A percentile compares a stretch with the other conserved stretches of the same genome.
phyloP scores from a whole-genome alignment of 2,888 invertebrate species.

The Ophioninae sp. region DNA sequence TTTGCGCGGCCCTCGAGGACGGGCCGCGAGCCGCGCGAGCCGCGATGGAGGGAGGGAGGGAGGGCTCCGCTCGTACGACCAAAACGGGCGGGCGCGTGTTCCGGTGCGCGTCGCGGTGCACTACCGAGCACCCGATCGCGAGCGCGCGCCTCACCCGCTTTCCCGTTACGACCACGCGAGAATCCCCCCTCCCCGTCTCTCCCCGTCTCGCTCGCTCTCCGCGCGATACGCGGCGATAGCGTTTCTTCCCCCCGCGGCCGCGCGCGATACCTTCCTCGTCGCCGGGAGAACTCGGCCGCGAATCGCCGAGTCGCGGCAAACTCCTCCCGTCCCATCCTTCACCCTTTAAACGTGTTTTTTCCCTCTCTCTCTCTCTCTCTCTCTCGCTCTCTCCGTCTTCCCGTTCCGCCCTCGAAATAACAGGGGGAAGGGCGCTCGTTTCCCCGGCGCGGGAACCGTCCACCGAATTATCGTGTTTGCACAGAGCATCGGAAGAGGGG shows the following conservation, averaged over 20 bases:
- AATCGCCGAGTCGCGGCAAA: no score
- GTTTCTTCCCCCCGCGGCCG: no score
- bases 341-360: no score
- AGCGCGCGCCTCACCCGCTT: slow-evolving; percentile 58
- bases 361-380: background rate
- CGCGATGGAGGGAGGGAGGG: background rate
- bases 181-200: background rate
- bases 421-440: slow-evolving; percentile 17
- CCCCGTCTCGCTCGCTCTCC: no score
- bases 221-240: no score
- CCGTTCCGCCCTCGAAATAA: slow-evolving; percentile 63
- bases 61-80: slow-evolving; percentile 24
- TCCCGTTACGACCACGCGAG: slow-evolving; percentile 62
- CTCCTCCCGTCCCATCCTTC: no score
- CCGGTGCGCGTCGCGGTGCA: no score
- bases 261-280: no score
- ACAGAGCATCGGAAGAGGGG: slow-evolving; percentile 24
- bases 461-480: slow-evolving; percentile 37
- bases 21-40: slow-evolving; percentile 25
- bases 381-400: slow-evolving; percentile 27
- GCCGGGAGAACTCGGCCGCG: no score
- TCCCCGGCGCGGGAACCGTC: no score
- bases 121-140: slow-evolving; percentile 36
- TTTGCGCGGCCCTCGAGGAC: background rate
- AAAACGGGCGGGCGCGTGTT: no score